Evolutionary conservation across 2,113 vertebrate genomes (phyloP), one percentile per base, ranked within the genome.

Genomic region (Callipepla californica): DNA sequence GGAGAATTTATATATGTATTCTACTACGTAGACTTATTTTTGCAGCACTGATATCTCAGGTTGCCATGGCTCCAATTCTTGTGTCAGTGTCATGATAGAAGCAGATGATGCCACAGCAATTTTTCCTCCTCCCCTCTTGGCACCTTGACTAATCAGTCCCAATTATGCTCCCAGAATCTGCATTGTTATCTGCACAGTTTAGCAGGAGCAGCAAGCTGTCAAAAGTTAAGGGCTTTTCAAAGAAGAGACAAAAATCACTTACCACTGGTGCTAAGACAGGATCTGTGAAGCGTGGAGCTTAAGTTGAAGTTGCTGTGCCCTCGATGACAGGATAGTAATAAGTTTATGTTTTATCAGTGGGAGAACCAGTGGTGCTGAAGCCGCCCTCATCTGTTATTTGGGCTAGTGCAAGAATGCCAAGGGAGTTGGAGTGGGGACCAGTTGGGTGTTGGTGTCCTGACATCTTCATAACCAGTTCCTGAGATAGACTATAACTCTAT

Each of bases 231-330:
- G 28, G 30, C 28, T 68, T 82, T 59, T 66, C 38, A 81, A 59
- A 23, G 13, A 40, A 77, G 63, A 80, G 26, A 26, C 1, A 6
- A 57, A 55, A 45, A 47, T 4, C 4, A 1, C 7, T 25, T 84
- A 14, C 25, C 44, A 50, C 8, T 18, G 9, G 20, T 36, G 6
- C 16, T 63, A 23, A 58, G 12, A 21, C 23, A 88, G 36, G 42
- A 47, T 40, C 11, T 79, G 16, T 58, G 42, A 67, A 53, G 13
- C 1, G 0, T 6, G 55, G 48, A 42, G 11, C 11, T 62, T 21
- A 5, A 2, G 6, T 14, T 62, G 38, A 80, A 58, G 12, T 50
- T 36, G 58, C n/a, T 9, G 20, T 3, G 3, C 2, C 1, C 7
- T 48, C 15, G 38, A 79, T 53, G 61, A 17, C 5, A 38, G 3